phyloP scores from a whole-genome alignment of 2,113 vertebrate genomes.

The Haemorhous mexicanus region DNA sequence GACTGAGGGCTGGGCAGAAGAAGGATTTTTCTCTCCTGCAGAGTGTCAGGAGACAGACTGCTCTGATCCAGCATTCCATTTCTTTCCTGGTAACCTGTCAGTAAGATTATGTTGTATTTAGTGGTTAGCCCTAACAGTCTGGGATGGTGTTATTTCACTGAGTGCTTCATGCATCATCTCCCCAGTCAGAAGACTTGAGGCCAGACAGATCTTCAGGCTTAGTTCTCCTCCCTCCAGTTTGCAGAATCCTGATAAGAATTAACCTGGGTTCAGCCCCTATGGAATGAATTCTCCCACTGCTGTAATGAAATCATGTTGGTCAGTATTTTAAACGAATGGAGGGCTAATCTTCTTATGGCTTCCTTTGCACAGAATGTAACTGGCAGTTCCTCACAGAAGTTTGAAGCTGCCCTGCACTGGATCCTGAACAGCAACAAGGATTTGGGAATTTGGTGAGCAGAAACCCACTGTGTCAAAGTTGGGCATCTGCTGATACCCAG shows the following conservation, averaged over 20 bases:
- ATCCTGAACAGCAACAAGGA: slow-evolving; percentile 75
- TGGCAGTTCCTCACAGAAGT: slow-evolving; percentile 61
- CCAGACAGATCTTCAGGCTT: not conserved
- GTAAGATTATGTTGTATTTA: slow-evolving; percentile 30
- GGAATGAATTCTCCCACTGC: not conserved
- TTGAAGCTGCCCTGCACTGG: slow-evolving; percentile 74
- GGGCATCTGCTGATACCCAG: slow-evolving; percentile 50
- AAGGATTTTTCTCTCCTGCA: slow-evolving; percentile 34
- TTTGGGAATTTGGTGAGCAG: not conserved
- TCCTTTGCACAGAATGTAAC: slow-evolving; percentile 69
- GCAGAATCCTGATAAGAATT: not conserved
- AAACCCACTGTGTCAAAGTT: not conserved
- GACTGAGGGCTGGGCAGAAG: slow-evolving; percentile 9
- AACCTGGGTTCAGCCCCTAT: not conserved
- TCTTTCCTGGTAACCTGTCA: slow-evolving; percentile 48
- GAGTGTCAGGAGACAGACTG: slow-evolving; percentile 46
- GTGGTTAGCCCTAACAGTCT: slow-evolving; percentile 1
- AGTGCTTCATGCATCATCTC: not conserved
- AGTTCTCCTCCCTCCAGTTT: not conserved
- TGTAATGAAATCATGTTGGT: not conserved
- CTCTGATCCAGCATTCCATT: not conserved
- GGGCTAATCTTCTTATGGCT: slow-evolving; percentile 18
- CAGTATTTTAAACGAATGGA: not conserved
- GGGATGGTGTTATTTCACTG: not conserved
- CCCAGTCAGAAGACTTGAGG: not conserved